Conservation (phyloP, 2,797 vertebrate species). For the Notamacropus eugenii region DNA sequence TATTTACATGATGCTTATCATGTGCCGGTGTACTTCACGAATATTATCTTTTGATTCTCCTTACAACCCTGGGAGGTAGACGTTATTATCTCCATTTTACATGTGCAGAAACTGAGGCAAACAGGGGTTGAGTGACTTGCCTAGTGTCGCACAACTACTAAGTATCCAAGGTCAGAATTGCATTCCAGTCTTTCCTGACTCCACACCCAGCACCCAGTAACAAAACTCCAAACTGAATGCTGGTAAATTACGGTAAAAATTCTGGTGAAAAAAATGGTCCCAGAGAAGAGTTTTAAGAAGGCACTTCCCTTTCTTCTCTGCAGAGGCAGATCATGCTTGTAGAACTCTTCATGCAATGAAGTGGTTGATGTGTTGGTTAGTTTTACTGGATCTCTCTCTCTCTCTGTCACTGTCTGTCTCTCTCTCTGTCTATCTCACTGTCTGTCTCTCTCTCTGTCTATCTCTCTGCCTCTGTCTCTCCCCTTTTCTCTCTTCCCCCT, state of each 20-base stretch:
- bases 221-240: background rate
- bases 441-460: no score
- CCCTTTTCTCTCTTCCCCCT: no score
- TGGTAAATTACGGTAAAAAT: background rate
- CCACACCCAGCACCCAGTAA: background rate
- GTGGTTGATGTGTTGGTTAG: background rate
- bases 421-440: background rate
- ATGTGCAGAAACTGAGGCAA: background rate
- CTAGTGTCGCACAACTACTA: background rate
- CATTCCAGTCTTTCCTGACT: background rate
- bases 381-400: background rate
- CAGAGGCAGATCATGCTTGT: background rate
- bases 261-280: background rate
- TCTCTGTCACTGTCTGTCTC: background rate
- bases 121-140: background rate
- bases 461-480: rapidly evolving
- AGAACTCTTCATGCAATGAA: background rate
- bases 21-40: background rate
- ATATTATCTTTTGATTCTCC: background rate
- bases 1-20: background rate
- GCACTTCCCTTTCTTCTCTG: background rate
- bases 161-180: background rate
- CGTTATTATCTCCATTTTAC: background rate
- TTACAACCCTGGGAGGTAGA: background rate
- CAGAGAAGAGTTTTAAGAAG: background rate